Percentiles rank a stretch among this genome's conserved stretches.
These are phyloP conservation scores for Pseudopodoces humilis DNA, from an alignment of 2,113 vertebrate genomes.

Conservation along the genomic window DNA sequence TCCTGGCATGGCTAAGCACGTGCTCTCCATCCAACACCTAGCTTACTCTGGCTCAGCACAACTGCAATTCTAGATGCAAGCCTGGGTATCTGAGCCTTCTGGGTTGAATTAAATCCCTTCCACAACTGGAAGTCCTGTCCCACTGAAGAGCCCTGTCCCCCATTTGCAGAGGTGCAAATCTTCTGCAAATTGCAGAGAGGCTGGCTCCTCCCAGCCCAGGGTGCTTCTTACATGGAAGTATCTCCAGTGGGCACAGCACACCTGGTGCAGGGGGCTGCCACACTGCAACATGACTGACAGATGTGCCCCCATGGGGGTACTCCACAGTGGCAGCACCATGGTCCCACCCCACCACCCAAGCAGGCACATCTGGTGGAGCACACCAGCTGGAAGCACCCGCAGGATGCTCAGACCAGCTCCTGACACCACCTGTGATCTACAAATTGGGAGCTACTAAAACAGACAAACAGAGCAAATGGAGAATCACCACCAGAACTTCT, in stretches of 20 bases:
- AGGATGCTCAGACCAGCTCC: not conserved
- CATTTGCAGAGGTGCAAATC: rapidly evolving
- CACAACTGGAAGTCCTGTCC: not conserved
- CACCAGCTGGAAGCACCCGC: not conserved
- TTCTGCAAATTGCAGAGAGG: too few species aligned
- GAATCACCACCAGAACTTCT: not conserved
- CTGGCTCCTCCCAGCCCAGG: not conserved
- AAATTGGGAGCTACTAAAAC: not conserved
- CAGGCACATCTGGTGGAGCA: not conserved
- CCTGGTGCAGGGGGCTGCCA: not conserved
- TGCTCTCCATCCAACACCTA: not conserved
- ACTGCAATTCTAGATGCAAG: not conserved
- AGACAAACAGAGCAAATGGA: not conserved
- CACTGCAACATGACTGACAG: rapidly evolving
- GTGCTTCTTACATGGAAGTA: not conserved
- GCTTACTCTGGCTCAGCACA: not conserved
- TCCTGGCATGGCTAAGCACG: rapidly evolving
- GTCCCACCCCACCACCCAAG: rapidly evolving
- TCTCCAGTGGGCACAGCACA: not conserved
- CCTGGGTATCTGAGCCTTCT: not conserved
- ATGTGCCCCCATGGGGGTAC: rapidly evolving
- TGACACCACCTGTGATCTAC: not conserved
- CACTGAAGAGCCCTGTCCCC: rapidly evolving
- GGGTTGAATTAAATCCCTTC: not conserved
- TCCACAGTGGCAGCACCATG: rapidly evolving